Base-by-base conservation (phyloP, 2,113 vertebrate species). In the Tachuris rubrigastra region DNA sequence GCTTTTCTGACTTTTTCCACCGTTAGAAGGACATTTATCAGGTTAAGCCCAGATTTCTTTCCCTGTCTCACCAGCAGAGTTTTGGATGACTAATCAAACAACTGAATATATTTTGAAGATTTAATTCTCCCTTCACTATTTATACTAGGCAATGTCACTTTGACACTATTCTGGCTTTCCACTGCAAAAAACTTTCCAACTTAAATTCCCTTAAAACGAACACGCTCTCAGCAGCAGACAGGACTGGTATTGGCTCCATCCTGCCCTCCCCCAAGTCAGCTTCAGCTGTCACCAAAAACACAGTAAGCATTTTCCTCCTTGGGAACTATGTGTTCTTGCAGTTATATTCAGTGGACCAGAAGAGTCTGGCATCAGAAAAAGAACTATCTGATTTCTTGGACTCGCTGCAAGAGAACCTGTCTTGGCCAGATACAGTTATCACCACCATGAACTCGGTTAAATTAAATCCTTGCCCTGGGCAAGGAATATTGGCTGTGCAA, bases 301-400 rank as follows among this genome's bases (percentile, higher is more conserved):
- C 73, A 86, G 92, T 81, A 95, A 97, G 95, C 96, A 95, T 92
- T 96, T 96, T 96, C 88, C 85, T 95, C 53, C 93, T 65, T 67
- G 66, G 73, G 96, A 97, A 97, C 95, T 93, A 41, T 74, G 69
- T 93, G 96, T 95, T 96, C 95, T 31, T 89, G 76, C 83, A 92
- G 85, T 86, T 95, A 75, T 19, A 85, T 7, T 87, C 96, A 95
- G 66, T 87, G 90, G 95, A 95, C 93, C 88, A 93, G 90, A 95
- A 95, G 95, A 87, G 69, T 46, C 46, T 93, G 96, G 90, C 90
- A 95, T 65, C 0, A 1, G 82, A 73, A 91, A 53, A 85, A 76
- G 67, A 96, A 87, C 81, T 91, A 86, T 80, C 89, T 72, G 87
- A 93, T 95, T 96, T 90, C 71, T 83, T 95, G 94, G 90, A 94